A percentile compares a stretch with the other conserved stretches of the same genome.
Conservation (phyloP, 2,888 invertebrate genomes). For the Cephonodes hylas region DNA sequence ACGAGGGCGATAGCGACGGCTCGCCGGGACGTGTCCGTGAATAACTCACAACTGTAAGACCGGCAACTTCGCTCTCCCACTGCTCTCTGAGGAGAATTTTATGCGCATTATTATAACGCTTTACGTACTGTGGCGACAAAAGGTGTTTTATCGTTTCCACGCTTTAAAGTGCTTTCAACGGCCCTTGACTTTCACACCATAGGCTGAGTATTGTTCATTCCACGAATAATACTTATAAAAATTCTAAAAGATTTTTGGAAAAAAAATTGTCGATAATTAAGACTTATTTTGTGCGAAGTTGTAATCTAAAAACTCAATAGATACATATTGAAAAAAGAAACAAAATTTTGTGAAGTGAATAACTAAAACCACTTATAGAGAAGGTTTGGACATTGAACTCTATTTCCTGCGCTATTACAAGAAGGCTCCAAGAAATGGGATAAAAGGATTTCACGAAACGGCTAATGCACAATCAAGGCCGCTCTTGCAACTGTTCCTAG, state of each 20-base stretch:
- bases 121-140: slow-evolving; percentile 5
- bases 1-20: slow-evolving; percentile 36
- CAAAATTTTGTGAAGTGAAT: background rate
- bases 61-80: slow-evolving; percentile 56
- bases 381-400: background rate
- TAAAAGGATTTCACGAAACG: background rate
- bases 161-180: background rate
- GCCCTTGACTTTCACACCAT: background rate
- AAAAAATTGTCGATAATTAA: too few relatives aligned
- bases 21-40: slow-evolving; percentile 61
- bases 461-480: background rate
- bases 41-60: slow-evolving; percentile 64
- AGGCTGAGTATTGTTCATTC: background rate
- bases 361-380: background rate
- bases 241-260: background rate
- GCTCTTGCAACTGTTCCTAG: background rate
- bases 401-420: background rate
- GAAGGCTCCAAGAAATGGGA: background rate
- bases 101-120: slow-evolving; percentile 55
- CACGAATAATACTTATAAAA: background rate
- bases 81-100: slow-evolving; percentile 59
- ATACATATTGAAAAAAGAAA: background rate
- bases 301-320: too few relatives aligned
- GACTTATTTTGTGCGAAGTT: too few relatives aligned
- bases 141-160: background rate